These are phyloP conservation scores for Otus sunia DNA, from an alignment of 2,113 vertebrate species.

Conservation along the genomic window DNA sequence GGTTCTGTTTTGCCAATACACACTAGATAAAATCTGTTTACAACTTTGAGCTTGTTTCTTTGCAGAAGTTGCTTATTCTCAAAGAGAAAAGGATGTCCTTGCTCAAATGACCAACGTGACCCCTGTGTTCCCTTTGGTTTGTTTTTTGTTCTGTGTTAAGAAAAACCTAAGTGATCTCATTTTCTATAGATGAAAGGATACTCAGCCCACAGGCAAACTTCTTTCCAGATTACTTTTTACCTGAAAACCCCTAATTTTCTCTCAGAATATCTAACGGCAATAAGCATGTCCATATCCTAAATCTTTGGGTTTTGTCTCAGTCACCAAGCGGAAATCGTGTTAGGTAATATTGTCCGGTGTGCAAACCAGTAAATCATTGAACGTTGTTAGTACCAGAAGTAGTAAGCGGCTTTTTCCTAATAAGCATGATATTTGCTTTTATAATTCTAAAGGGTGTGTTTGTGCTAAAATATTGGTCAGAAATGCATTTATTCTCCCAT, in stretches of 20 bases:
- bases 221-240: background rate
- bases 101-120: background rate
- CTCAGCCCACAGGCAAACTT: background rate
- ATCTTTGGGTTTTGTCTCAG: background rate
- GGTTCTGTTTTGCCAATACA: background rate
- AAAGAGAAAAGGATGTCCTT: background rate
- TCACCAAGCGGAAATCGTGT: background rate
- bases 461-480: background rate
- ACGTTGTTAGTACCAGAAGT: accelerated
- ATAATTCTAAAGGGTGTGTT: background rate
- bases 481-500: background rate
- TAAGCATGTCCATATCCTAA: background rate
- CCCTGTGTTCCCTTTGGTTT: background rate
- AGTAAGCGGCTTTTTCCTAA: background rate
- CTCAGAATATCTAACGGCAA: background rate
- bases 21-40: background rate
- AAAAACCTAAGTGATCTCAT: background rate
- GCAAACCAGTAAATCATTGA: background rate
- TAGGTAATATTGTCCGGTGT: background rate
- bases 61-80: background rate
- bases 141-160: background rate
- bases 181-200: background rate
- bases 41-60: background rate
- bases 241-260: background rate
- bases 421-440: background rate